Percentiles rank a stretch among this genome's conserved stretches.
These are phyloP conservation scores for Fratercula arctica DNA, from an alignment of 2,797 vertebrate genomes.

Conservation along the genomic window DNA sequence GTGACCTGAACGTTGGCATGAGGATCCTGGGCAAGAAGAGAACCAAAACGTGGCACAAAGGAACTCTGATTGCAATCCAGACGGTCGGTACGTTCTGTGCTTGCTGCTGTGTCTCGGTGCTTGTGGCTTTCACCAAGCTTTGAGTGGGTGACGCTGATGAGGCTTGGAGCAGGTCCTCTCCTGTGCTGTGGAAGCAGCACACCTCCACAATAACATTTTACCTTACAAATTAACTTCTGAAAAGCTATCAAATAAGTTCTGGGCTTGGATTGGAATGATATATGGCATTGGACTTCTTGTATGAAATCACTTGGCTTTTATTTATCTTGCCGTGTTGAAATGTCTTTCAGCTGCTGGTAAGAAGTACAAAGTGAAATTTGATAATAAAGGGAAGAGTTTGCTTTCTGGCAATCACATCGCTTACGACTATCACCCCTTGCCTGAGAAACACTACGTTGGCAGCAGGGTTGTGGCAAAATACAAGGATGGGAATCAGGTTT, in stretches of 20 bases:
- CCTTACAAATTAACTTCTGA: not conserved
- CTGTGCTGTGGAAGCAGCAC: not conserved
- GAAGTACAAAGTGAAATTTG: slow-evolving; percentile 98
- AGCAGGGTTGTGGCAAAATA: slow-evolving; percentile 96
- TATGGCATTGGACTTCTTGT: rapidly evolving
- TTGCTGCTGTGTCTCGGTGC: rapidly evolving
- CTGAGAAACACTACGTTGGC: slow-evolving; percentile 90
- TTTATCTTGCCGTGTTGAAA: rapidly evolving
- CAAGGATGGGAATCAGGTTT: slow-evolving; percentile 94
- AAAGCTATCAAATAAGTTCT: not conserved
- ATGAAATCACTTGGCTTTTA: rapidly evolving
- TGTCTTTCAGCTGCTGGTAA: slow-evolving; percentile 78
- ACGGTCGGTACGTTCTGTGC: slow-evolving; percentile 73
- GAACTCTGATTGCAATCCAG: slow-evolving; percentile 89
- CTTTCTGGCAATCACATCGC: slow-evolving; percentile 97
- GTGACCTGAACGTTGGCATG: slow-evolving; percentile 89
- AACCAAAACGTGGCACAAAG: slow-evolving; percentile 96
- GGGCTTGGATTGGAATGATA: rapidly evolving
- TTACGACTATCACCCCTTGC: slow-evolving; percentile 90
- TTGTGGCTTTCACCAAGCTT: rapidly evolving
- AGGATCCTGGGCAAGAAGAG: slow-evolving; percentile 95
- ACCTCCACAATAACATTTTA: rapidly evolving
- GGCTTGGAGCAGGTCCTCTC: not conserved
- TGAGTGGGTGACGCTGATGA: rapidly evolving
- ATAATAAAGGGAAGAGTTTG: slow-evolving; percentile 96